These are phyloP conservation scores for Anomalospiza imberbis DNA, from an alignment of 2,797 vertebrate species.

Conservation along the genomic window DNA sequence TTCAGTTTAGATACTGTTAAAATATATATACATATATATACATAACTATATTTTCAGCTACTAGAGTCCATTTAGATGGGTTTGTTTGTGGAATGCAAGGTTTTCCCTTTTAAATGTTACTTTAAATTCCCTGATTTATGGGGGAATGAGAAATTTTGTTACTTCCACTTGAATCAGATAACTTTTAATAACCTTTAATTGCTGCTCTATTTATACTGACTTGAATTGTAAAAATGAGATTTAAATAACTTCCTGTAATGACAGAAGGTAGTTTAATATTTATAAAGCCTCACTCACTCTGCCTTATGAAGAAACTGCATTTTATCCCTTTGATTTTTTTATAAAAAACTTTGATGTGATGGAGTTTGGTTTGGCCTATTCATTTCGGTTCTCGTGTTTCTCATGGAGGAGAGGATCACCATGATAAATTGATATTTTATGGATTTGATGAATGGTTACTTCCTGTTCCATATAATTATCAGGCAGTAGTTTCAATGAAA, in stretches of 20 bases:
- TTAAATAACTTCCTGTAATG: slow-evolving; percentile 7
- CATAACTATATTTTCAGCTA: neutral
- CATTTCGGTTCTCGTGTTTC: slow-evolving; percentile 60
- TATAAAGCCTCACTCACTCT: slow-evolving; percentile 5
- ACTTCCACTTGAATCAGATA: neutral
- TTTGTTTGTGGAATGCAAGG: neutral
- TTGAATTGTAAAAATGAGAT: slow-evolving; percentile 20
- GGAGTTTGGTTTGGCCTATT: slow-evolving; percentile 61
- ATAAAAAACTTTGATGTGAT: neutral
- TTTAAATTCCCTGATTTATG: neutral
- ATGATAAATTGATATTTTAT: slow-evolving; percentile 73
- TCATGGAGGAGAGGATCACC: slow-evolving; percentile 20
- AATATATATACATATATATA: neutral
- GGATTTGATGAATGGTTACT: slow-evolving; percentile 75
- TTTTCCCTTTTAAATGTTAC: neutral
- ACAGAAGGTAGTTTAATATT: slow-evolving; percentile 2
- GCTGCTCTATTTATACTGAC: neutral
- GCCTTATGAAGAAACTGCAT: neutral
- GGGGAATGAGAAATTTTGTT: neutral
- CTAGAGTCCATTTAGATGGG: neutral
- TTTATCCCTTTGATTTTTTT: slow-evolving; percentile 13
- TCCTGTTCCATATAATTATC: slow-evolving; percentile 74
- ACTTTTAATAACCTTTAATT: slow-evolving; percentile 35
- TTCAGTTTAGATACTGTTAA: neutral
- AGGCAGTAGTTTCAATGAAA: slow-evolving; percentile 70